Base-by-base conservation (phyloP, 2,797 vertebrate species). In the Taenioides sp. region DNA sequence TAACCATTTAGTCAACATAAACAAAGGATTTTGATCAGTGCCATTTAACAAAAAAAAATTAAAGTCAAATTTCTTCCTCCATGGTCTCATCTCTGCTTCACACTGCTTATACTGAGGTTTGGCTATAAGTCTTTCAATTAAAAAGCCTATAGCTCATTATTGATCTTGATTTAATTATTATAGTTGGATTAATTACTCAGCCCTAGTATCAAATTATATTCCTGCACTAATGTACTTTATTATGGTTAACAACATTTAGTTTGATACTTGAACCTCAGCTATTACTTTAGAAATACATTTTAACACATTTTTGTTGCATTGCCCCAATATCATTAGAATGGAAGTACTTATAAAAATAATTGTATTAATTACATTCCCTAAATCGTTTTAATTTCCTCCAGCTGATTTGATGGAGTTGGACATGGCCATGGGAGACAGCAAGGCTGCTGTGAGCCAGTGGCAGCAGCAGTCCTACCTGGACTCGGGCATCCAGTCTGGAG, bases 371-470 rank as follows among this genome's bases (percentile, higher is more conserved):
- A 22, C 0, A 27, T 40, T 25, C 76, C 0, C 1, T 16, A 16
- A 1, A 60, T 22, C 3, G 20, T 11, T 63, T 5, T 14, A 0
- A 9, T 5, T n/a, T 43, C 70, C 0, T 79, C 11, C 66, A 99
- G 98, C 98, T 93, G 98, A 99, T 92, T 90, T 99, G 91, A 99
- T 99, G 98, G 98, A 99, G 89, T 82, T 99, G 87, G 98, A 99
- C 90, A 98, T 99, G 98, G 97, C 96, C 31, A 97, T 99, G 96
- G 98, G 98, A n/a, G 98, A 99, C 89, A 95, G 96, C 72, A 99
- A 99, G 90, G 95, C 93, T 59, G 97, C 97, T 28, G 98, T 98
- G 49, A 98, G 95, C 85, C 97, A 99, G 40, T 99, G 98, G 98
- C 97, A 99, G 91, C 97, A 98, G 71, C 97, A 99, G 67, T 98